Evolutionary conservation across 2,797 vertebrate species (phyloP), one percentile per base, ranked within the genome.

Genomic region (Periparus ater): DNA sequence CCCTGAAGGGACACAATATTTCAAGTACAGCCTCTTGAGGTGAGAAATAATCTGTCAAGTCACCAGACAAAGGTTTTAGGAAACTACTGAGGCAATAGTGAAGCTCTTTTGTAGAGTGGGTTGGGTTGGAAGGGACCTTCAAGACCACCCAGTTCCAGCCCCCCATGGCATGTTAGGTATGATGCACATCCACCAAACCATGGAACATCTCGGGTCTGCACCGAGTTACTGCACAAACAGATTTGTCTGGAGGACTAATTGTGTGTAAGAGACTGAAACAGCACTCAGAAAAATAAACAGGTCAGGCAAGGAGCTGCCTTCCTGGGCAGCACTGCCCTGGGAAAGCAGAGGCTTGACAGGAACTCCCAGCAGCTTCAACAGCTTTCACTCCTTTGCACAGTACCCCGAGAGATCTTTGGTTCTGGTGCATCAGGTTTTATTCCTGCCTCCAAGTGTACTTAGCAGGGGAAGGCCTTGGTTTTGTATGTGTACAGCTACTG

Each of bases 1-100:
- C 95, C 95, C 96, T 81, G 79, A 96, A 97, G 95, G 96, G 89
- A 96, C 95, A 97, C 95, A 95, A 92, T 96, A 96, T 96, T 97
- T 96, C 92, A 97, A 96, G 95, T 84, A 92, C 85, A 95, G 83
- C 76, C 92, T 97, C 95, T 97, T 73, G 94, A 96, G 94, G 94
- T 93, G 82, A 95, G 95, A 96, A 95, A 94, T 96, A 89, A 96
- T 92, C 91, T 95, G 95, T 96, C 93, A 96, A 95, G 92, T 88
- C 95, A 93, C 85, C 62, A 86, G 73, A 91, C 87, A 96, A 78
- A 95, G 92, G 91, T 94, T 91, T 95, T 26, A 85, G 82, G 81
- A 78, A 74, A 89, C 85, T 14, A 93, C 45, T 7, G 76, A 88
- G 73, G 92, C 79, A 75, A 63, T 2, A 72, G 82, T 2, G 79